These are phyloP conservation scores for Grallaria varia DNA, from an alignment of 2,113 vertebrate genomes.

Conservation along the genomic window DNA sequence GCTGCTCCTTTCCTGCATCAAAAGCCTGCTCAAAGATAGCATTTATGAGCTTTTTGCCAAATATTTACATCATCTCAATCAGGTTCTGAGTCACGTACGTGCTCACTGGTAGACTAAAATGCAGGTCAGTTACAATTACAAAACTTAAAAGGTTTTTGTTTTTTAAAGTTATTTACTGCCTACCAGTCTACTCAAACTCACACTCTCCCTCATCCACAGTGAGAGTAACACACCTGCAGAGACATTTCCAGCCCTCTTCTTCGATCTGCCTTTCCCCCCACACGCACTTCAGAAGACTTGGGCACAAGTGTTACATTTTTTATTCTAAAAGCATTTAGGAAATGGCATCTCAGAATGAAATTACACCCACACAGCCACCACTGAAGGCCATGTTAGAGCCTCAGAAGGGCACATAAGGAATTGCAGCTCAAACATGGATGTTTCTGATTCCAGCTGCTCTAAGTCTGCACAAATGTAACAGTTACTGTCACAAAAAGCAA, in stretches of 20 bases:
- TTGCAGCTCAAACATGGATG: not conserved
- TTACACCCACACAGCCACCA: not conserved
- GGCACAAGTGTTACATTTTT: not conserved
- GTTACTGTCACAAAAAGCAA: not conserved
- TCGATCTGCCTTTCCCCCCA: not conserved
- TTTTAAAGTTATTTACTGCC: not conserved
- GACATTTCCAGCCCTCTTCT: not conserved
- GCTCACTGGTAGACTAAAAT: not conserved
- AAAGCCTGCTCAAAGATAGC: not conserved
- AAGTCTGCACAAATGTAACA: not conserved
- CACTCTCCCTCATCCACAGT: rapidly evolving
- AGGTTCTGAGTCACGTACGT: not conserved
- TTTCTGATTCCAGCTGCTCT: not conserved
- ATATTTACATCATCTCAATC: not conserved
- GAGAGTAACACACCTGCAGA: not conserved
- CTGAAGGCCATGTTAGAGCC: not conserved
- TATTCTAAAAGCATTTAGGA: not conserved
- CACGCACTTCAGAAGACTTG: not conserved
- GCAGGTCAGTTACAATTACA: not conserved
- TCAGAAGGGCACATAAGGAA: not conserved
- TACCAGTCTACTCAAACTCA: not conserved
- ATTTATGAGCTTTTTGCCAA: not conserved
- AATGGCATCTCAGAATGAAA: not conserved
- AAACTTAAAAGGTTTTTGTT: not conserved
- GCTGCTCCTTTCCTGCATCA: not conserved